Evolutionary conservation across 92 coral and sea anemone genomes (phyloP).

Genomic region (Pocillopora grandis): DNA sequence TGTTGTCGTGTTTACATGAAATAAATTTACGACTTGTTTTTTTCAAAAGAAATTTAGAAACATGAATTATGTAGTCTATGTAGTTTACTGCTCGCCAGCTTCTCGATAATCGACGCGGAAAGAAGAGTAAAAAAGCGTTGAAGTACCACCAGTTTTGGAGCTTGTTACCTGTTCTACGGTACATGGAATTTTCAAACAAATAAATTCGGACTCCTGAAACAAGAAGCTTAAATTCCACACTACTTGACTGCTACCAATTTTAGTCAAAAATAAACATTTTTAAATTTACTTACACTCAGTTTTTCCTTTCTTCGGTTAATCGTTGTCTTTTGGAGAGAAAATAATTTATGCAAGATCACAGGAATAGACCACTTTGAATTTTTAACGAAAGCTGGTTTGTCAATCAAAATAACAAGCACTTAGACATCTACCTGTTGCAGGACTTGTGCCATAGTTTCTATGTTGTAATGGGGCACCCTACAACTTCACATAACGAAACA

Average conservation of each 20-base stretch:
- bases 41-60: too few relatives aligned
- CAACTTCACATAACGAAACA: too few relatives aligned
- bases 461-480: not conserved
- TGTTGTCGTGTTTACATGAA: too few relatives aligned
- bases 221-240: not conserved
- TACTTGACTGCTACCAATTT: not conserved
- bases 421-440: conserved; percentile 27
- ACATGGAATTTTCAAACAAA: not conserved
- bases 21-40: too few relatives aligned
- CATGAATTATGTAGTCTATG: too few relatives aligned
- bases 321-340: not conserved
- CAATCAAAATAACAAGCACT: conserved; percentile 10
- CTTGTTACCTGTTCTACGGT: not conserved
- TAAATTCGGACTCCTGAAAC: not conserved
- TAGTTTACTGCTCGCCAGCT: too few relatives aligned
- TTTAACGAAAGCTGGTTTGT: not conserved
- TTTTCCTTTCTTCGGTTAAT: not conserved
- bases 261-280: not conserved
- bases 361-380: conserved; percentile 8
- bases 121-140: not conserved
- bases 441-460: not conserved
- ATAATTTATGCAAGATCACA: conserved; percentile 14
- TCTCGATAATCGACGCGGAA: too few relatives aligned
- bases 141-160: conserved; percentile 14
- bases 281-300: not conserved